Evolutionary conservation across 1,140 invertebrate species (phyloP), one percentile per base, ranked within the genome.

Genomic region (Dryas iulia): DNA sequence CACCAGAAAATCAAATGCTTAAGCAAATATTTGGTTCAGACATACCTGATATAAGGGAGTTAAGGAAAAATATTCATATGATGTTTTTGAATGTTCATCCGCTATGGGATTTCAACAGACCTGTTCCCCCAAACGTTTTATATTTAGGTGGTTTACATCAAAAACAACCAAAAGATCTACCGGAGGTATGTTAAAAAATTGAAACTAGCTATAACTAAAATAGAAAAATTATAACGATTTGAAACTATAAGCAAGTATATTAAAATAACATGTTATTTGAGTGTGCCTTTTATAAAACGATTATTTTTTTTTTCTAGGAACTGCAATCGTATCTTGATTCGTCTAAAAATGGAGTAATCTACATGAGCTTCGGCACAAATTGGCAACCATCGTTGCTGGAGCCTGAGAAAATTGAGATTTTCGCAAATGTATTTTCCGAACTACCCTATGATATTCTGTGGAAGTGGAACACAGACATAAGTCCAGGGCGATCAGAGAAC

Each of bases 301-400:
- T n/a, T n/a, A n/a, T n/a, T 28, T 28, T 28, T 3, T 3, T 35
- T 6, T 89, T 93, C 35, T 81, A 81, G 83, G 90, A 94, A 61
- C 76, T 94, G 12, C 70, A 93, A 78, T 72, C 90, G 8, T 93
- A 92, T 59, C 66, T 95, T 8, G 91, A 93, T 25, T 84, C 91
- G 7, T 81, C 92, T 14, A 76, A 93, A 54, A 61, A 72, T 8
- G 94, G 94, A 1, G 93, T 94, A 0, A 93, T 95, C 33, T 93
- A 94, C 61, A 93, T 95, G 71, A 94, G 94, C 74, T 86, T 95
- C 66, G 95, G 35, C 14, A 47, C 35, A 47, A 47, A 47, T 10
- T n/a, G 14, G 14, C 1, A 47, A 21, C 35, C 35, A 12, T 78
- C 84, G 1, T 58, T 85, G 14, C 77, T 94, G 8, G 78, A 88